Conservation (phyloP, 2,888 invertebrate genomes). For the Sphaerophoria rueppellii region DNA sequence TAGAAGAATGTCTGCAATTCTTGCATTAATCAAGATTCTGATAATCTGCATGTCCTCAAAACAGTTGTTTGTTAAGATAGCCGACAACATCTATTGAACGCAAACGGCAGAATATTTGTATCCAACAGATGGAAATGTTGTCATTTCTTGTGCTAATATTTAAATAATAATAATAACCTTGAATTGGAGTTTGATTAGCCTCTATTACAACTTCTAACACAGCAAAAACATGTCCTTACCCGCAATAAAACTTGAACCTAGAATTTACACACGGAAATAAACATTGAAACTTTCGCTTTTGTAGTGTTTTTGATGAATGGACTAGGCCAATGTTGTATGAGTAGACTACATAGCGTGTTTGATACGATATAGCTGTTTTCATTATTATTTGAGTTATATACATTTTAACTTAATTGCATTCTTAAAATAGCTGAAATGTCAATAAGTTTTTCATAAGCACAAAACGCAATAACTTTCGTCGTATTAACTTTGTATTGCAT, state of each 20-base stretch:
- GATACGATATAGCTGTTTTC: conserved; percentile 2
- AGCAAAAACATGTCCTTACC: not conserved
- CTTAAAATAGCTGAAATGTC: conserved; percentile 54
- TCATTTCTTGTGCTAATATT: not conserved
- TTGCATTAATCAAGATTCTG: too few species aligned
- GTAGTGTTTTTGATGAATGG: conserved; percentile 35
- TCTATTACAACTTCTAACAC: conserved; percentile 29
- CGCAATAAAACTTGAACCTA: not conserved
- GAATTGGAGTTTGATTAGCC: not conserved
- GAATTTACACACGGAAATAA: conserved; percentile 25
- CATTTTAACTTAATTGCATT: conserved; percentile 45
- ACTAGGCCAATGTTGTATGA: not conserved
- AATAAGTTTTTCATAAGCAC: conserved; percentile 51
- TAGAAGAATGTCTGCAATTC: too few species aligned
- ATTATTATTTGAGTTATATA: conserved; percentile 30
- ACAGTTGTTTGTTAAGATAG: too few species aligned
- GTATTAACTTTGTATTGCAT: not conserved
- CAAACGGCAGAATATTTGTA: not conserved
- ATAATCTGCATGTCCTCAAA: too few species aligned
- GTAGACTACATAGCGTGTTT: not conserved
- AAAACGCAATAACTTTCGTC: conserved; percentile 24
- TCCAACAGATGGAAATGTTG: not conserved
- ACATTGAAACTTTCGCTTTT: conserved; percentile 53
- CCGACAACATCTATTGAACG: too few species aligned
- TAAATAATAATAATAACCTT: too few species aligned